Base-by-base conservation (phyloP, 1,140 invertebrate species). In the Drosophila bifasciata region DNA sequence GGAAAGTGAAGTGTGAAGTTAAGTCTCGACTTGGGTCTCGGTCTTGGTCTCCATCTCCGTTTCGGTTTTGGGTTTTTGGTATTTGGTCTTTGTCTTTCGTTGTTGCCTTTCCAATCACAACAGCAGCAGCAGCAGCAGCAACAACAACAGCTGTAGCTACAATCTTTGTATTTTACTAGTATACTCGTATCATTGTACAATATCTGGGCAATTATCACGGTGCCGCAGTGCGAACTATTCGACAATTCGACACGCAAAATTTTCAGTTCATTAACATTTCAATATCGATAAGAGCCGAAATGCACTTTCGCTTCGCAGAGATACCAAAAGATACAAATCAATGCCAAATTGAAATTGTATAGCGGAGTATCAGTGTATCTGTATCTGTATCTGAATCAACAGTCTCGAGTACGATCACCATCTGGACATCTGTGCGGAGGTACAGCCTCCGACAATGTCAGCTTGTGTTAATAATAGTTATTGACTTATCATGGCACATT, bases 221-320 rank as follows among this genome's bases (percentile, higher is more conserved):
- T 69, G 56, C 55, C 40, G 41, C 44, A 60, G 25, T 40, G 67
- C 59, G 56, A 50, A 80, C 78, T 66, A 75, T 75, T 74, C 50
- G 67, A 56, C 78, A 63, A 79, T 83, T 84, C 76, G 80, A 84
- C 79, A 84, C 80, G 80, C 79, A 85, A 84, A 79, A 85, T 85
- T 85, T 76, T 85, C 71, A 84, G 80, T 85, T 85, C 76, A 84
- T 84, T 84, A 84, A 84, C 76, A 84, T 84, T 84, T 84, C 66
- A 75, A 79, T 78, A 75, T 76, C 79, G 80, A 85, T 84, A 76
- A 79, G 67, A 15, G 64, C 55, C 53, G 32, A 41, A 71, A 63
- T 76, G 76, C 71, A 84, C 79, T 84, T 84, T 84, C 79, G 80
- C 80, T 85, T 19, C 64, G 17, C 58, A 23, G 59, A 11, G 3